Percentiles rank a stretch among this genome's conserved stretches.
Evolutionary conservation across 2,113 vertebrate species (phyloP).

Genomic region (Actenoides lindsayi): DNA sequence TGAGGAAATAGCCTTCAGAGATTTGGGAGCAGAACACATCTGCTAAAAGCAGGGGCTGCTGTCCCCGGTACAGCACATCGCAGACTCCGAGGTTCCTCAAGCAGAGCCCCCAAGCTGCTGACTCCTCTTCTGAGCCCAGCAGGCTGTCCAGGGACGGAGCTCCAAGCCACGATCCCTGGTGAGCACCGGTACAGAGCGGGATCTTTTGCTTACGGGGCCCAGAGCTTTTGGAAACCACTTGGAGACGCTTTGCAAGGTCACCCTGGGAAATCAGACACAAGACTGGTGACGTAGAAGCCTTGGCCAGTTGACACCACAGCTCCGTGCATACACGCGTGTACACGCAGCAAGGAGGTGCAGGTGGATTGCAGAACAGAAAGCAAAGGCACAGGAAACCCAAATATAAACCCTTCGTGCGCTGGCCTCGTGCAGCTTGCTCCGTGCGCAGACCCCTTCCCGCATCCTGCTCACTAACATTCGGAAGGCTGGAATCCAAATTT

Average conservation of each 20-base stretch:
- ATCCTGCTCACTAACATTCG: neutral
- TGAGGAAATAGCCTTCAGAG: neutral
- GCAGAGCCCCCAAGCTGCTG: neutral
- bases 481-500: constrained; percentile 1
- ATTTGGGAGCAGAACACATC: neutral
- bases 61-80: neutral
- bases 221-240: neutral
- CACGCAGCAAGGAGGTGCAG: neutral
- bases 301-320: neutral
- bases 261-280: neutral
- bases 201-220: neutral
- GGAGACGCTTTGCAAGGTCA: neutral
- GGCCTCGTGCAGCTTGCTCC: neutral
- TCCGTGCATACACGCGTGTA: neutral
- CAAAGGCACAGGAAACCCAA: neutral
- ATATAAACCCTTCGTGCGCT: neutral
- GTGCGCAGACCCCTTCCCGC: neutral
- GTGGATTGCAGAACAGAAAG: neutral
- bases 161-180: neutral
- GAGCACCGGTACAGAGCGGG: neutral
- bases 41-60: neutral
- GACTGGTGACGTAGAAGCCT: rapidly evolving
- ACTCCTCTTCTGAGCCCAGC: neutral
- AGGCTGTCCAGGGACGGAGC: neutral
- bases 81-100: neutral